Evolutionary conservation across 2,113 vertebrate genomes (phyloP).

Genomic region (Bungarus multicinctus): DNA sequence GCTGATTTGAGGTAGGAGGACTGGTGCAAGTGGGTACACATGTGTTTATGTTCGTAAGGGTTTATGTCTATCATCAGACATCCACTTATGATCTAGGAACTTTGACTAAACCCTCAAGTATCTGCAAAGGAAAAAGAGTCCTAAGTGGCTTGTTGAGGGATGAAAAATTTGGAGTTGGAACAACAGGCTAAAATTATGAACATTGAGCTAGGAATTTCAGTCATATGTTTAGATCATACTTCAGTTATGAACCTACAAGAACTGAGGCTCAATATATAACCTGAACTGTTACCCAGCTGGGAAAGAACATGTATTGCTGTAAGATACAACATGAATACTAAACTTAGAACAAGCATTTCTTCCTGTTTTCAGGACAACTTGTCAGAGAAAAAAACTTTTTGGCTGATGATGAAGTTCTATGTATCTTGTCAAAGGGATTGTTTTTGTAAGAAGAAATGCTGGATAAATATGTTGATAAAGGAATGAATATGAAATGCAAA

Average conservation of each 20-base stretch:
- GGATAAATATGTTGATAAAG: neutral
- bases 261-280: neutral
- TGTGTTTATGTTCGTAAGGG: neutral
- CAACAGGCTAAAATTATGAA: neutral
- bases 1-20: neutral
- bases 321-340: neutral
- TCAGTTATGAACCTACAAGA: neutral
- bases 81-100: neutral
- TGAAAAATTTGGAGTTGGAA: neutral
- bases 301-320: neutral
- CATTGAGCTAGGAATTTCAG: neutral
- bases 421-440: neutral
- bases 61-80: neutral
- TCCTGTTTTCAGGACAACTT: neutral
- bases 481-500: neutral
- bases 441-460: neutral
- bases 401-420: neutral
- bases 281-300: neutral
- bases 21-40: neutral
- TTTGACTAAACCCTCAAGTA: neutral
- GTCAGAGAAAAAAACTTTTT: neutral
- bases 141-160: neutral
- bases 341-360: neutral
- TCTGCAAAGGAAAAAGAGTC: neutral
- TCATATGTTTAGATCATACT: neutral